Evolutionary conservation across 2,113 vertebrate genomes (phyloP).

Genomic region (Datnioides undecimradiatus): DNA sequence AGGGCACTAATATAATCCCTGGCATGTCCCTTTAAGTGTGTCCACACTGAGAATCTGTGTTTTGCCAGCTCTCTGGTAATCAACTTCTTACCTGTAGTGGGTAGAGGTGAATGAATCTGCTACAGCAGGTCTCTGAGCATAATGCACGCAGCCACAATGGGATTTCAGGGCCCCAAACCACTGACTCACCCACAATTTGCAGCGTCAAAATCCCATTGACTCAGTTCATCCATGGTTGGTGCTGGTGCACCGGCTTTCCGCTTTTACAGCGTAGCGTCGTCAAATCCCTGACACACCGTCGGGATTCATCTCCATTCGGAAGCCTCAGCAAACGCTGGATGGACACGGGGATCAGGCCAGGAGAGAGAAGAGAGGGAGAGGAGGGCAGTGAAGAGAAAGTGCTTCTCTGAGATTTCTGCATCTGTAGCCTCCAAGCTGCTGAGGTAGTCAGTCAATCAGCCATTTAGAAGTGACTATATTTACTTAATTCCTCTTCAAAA

Average conservation of each 20-base stretch:
- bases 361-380: slow-evolving; percentile 24
- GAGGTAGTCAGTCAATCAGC: slow-evolving; percentile 65
- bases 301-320: slow-evolving; percentile 75
- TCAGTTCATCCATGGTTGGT: slow-evolving; percentile 53
- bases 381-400: slow-evolving; percentile 60
- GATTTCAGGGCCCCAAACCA: slow-evolving; percentile 74
- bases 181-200: slow-evolving; percentile 75
- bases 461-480: slow-evolving; percentile 50
- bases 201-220: slow-evolving; percentile 74
- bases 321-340: slow-evolving; percentile 78
- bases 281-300: slow-evolving; percentile 74
- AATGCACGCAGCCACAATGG: slow-evolving; percentile 70
- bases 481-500: slow-evolving; percentile 62
- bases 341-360: slow-evolving; percentile 72
- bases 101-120: slow-evolving; percentile 74
- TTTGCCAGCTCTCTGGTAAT: slow-evolving; percentile 58
- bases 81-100: slow-evolving; percentile 58
- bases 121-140: slow-evolving; percentile 68
- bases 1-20: slow-evolving; percentile 52
- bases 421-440: slow-evolving; percentile 67
- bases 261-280: slow-evolving; percentile 59
- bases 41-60: slow-evolving; percentile 43
- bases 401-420: slow-evolving; percentile 66
- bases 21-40: slow-evolving; percentile 36
- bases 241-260: slow-evolving; percentile 53